A percentile compares a stretch with the other conserved stretches of the same genome.
Conservation (phyloP, 1,140 invertebrate species). For the Drosophila athabasca region DNA sequence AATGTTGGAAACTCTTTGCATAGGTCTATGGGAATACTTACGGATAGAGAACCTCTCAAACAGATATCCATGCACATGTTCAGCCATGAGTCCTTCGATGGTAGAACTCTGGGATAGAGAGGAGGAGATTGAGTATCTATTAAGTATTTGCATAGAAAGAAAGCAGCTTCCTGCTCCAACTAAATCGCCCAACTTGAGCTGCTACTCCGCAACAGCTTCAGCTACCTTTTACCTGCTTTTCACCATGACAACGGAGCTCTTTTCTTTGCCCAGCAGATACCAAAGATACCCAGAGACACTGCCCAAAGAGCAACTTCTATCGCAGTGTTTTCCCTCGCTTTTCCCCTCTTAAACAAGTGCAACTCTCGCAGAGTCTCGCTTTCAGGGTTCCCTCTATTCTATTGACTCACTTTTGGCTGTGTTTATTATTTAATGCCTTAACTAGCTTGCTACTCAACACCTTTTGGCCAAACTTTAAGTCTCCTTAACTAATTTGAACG, state of each 20-base stretch:
- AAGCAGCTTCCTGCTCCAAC: too few species aligned
- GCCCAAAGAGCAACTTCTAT: slow-evolving; percentile 19
- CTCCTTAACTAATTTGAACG: slow-evolving; percentile 67
- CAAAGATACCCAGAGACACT: slow-evolving; percentile 12
- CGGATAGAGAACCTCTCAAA: neutral
- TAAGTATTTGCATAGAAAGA: too few species aligned
- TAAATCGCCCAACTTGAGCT: slow-evolving; percentile 18
- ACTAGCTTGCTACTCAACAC: slow-evolving; percentile 64
- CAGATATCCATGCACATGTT: too few species aligned
- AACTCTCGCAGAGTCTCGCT: slow-evolving; percentile 1
- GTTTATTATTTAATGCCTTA: slow-evolving; percentile 72
- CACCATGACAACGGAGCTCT: slow-evolving; percentile 9
- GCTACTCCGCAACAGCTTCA: slow-evolving; percentile 23
- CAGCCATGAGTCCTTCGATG: too few species aligned
- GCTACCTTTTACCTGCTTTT: slow-evolving; percentile 20
- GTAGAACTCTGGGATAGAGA: neutral
- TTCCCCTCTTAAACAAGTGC: neutral
- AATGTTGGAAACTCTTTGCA: slow-evolving; percentile 39
- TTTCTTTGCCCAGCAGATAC: slow-evolving; percentile 7
- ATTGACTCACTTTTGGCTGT: slow-evolving; percentile 45
- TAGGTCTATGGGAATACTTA: slow-evolving; percentile 19
- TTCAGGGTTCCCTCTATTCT: slow-evolving; percentile 12
- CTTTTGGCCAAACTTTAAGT: slow-evolving; percentile 58
- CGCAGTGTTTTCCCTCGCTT: neutral
- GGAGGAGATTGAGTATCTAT: too few species aligned